phyloP scores from a whole-genome alignment of 1,140 invertebrate species.

The Hestina assimilis region DNA sequence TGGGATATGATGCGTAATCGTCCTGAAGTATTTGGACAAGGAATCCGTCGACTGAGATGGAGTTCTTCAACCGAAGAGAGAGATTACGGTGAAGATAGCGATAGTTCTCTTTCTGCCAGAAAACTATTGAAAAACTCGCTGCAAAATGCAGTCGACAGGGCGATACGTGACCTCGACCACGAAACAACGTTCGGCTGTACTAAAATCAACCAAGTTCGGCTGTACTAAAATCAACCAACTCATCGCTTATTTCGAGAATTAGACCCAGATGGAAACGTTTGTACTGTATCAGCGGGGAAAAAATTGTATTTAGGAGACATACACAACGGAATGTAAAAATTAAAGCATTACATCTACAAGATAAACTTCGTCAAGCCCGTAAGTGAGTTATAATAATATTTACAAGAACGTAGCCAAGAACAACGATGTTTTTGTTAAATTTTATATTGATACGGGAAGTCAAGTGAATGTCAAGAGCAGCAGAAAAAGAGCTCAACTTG shows the following conservation, averaged over 20 bases:
- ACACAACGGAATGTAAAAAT: conserved; percentile 18
- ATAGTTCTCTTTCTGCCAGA: neutral
- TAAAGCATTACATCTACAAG: conserved; percentile 22
- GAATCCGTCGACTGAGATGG: too few species aligned
- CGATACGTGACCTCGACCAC: conserved; percentile 1
- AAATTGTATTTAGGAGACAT: conserved; percentile 9
- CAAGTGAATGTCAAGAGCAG: conserved; percentile 22
- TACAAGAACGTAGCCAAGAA: conserved; percentile 26
- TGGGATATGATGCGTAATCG: too few species aligned
- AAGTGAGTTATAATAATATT: conserved; percentile 20
- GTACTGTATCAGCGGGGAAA: neutral
- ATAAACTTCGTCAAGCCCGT: conserved; percentile 29
- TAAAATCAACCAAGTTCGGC: neutral
- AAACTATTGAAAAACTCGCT: conserved; percentile 2
- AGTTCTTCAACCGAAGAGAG: too few species aligned
- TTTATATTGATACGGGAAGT: conserved; percentile 33
- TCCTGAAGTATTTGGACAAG: too few species aligned
- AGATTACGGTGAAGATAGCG: neutral
- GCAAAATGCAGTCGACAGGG: conserved; percentile 13
- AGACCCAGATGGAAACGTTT: neutral
- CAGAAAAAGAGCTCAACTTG: neutral
- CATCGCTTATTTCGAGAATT: neutral
- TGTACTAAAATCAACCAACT: too few species aligned
- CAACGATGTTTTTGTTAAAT: conserved; percentile 7
- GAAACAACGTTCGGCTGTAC: neutral